Evolutionary conservation across 2,888 invertebrate species (phyloP), one percentile per base, ranked within the genome.

Genomic region (Acleris emargana): DNA sequence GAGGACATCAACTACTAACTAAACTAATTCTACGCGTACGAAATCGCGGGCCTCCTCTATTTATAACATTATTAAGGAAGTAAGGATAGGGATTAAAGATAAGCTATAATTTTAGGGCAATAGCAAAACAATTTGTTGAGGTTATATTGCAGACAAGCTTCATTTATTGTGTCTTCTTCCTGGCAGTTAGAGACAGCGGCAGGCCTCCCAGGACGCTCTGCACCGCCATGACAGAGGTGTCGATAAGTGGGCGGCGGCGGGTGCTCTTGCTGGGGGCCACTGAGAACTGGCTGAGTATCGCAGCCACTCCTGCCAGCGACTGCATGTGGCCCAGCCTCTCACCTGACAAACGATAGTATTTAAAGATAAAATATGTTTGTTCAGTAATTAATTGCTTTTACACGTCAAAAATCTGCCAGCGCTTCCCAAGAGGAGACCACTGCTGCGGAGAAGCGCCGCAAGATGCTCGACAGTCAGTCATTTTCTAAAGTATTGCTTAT

Each of bases 151-250:
- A 13, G 38, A 45, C 17, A 17, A 16, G 45, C 17, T 0, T n/a
- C 9, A 45, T 17, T 49, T 18, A 49, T 16, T 20, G 49, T 47
- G 9, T 18, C 6, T 55, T 62, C 11, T 62, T 67, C 22, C 70
- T 66, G 20, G 63, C 61, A 4, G 49, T 43, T 38, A 71, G 63
- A 1, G 50, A 25, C 7, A 72, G 64, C 3, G 71, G 71, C 13
- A 72, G 3, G 17, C 72, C 72, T 0, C 69, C 69, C 13, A 59
- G 59, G 17, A 71, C 62, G 57, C 66, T 63, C 50, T 72, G 71
- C 1, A 70, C 70, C 1, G 70, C 60, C n/a, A 25, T 47, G 6
- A 68, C 61, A 1, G 20, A 51, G 7, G 71, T 67, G 20, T 71
- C 68, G 6, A 69, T 28, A 16, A 17, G n/a, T 0, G 71, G 71